Conservation (phyloP, 1,140 invertebrate genomes). For the Dolichoris vasculosae region DNA sequence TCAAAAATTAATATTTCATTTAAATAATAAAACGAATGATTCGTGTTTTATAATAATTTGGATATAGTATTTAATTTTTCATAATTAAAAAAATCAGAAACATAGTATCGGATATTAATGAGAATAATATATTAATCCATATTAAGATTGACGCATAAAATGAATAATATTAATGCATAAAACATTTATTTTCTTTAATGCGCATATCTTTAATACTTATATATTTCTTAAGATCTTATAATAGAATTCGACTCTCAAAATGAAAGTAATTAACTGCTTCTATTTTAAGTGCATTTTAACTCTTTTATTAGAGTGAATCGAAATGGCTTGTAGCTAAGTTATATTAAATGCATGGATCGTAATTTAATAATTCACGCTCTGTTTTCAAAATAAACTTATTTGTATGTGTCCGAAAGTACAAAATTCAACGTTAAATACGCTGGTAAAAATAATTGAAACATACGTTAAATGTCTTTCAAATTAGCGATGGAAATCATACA, state of each 20-base stretch:
- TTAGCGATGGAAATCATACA: too few species aligned
- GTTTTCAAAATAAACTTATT: background rate
- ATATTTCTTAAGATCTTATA: background rate
- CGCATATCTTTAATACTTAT: background rate
- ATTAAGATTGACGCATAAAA: background rate
- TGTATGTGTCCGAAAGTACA: background rate
- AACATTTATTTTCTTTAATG: background rate
- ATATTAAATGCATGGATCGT: background rate
- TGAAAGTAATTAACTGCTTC: background rate
- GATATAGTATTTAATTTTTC: background rate
- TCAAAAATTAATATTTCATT: too few species aligned
- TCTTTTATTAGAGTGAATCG: background rate
- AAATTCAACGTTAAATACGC: background rate
- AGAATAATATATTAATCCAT: background rate
- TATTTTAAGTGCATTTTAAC: slow-evolving; percentile 7
- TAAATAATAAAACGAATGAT: too few species aligned
- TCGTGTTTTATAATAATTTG: too few species aligned
- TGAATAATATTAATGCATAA: too few species aligned
- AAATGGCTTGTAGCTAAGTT: background rate
- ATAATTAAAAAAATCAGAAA: background rate
- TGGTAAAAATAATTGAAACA: too few species aligned
- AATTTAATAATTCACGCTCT: background rate
- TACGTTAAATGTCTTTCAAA: too few species aligned
- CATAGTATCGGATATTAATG: background rate
- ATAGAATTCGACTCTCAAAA: background rate